These are phyloP conservation scores for Dryoscopus gambensis DNA, from an alignment of 2,113 vertebrate species.

Conservation along the genomic window DNA sequence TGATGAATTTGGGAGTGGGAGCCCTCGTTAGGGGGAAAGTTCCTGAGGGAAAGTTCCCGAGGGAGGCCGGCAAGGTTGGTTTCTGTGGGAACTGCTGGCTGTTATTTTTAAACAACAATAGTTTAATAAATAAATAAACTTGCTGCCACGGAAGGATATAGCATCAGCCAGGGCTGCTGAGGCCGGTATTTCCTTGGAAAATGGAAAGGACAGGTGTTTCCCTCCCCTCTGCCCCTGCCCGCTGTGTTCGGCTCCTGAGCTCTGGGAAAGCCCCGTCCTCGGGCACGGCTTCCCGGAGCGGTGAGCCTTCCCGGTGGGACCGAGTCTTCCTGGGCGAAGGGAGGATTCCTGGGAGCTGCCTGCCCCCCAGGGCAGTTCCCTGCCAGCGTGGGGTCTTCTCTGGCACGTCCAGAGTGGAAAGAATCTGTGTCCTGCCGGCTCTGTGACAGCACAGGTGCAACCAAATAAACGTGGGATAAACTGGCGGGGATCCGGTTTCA, in stretches of 20 bases:
- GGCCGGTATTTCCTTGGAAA: background rate
- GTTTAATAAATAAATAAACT: background rate
- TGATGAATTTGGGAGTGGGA: background rate
- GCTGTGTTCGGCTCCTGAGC: background rate
- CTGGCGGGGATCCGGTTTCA: background rate
- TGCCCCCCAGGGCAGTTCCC: background rate
- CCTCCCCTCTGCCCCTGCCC: background rate
- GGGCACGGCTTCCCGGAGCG: background rate
- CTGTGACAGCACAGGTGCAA: constrained; percentile 9
- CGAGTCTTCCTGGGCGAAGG: rapidly evolving
- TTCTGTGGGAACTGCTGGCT: background rate
- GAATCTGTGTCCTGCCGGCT: background rate
- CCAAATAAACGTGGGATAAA: background rate
- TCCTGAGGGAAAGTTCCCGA: background rate
- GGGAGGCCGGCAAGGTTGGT: background rate
- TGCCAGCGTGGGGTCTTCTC: rapidly evolving
- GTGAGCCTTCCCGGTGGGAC: background rate
- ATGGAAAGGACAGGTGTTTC: constrained; percentile 21
- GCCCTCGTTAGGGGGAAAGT: background rate
- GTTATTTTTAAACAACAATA: constrained; percentile 17
- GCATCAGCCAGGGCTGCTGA: background rate
- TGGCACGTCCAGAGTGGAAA: background rate
- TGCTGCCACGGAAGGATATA: background rate
- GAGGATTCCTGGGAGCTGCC: background rate
- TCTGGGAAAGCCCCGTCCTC: too few species aligned